Evolutionary conservation across 2,113 vertebrate genomes (phyloP).

Genomic region (Osmerus mordax): DNA sequence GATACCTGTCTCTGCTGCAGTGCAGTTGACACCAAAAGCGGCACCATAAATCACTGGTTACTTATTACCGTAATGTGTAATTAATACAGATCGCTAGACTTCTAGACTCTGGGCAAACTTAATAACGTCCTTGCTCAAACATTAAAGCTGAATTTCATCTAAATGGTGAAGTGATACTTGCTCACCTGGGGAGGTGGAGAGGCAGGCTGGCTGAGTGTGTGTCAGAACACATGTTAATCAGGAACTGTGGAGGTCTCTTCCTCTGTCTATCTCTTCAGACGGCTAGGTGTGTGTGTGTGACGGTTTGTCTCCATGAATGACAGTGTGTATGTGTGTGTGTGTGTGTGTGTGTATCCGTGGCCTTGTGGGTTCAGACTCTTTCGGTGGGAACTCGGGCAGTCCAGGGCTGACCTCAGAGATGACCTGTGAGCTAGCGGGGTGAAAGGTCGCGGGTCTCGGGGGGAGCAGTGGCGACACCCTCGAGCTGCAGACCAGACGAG

Average conservation of each 20-base stretch:
- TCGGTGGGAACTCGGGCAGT: slow-evolving; percentile 47
- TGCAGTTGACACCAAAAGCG: slow-evolving; percentile 67
- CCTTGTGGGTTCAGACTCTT: slow-evolving; percentile 1
- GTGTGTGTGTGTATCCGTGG: slow-evolving; percentile 31
- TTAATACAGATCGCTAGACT: slow-evolving; percentile 67
- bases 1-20: slow-evolving; percentile 59
- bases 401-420: slow-evolving; percentile 49
- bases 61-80: slow-evolving; percentile 58
- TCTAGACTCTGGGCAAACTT: slow-evolving; percentile 55
- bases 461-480: slow-evolving; percentile 55
- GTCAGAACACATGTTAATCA: too few species aligned
- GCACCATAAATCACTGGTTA: slow-evolving; percentile 63
- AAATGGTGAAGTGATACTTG: slow-evolving; percentile 44
- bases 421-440: slow-evolving; percentile 55
- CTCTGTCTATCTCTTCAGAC: background rate
- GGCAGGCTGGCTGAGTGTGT: background rate
- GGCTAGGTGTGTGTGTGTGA: slow-evolving; percentile 26
- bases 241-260: too few species aligned
- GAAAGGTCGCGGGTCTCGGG: slow-evolving; percentile 51
- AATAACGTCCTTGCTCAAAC: slow-evolving; percentile 46
- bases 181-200: slow-evolving; percentile 34
- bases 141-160: slow-evolving; percentile 32
- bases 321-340: slow-evolving; percentile 26
- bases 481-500: slow-evolving; percentile 33
- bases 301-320: too few species aligned